Evolutionary conservation across 2,113 vertebrate genomes (phyloP).

Genomic region (Calyptommatus sinebrachiatus): DNA sequence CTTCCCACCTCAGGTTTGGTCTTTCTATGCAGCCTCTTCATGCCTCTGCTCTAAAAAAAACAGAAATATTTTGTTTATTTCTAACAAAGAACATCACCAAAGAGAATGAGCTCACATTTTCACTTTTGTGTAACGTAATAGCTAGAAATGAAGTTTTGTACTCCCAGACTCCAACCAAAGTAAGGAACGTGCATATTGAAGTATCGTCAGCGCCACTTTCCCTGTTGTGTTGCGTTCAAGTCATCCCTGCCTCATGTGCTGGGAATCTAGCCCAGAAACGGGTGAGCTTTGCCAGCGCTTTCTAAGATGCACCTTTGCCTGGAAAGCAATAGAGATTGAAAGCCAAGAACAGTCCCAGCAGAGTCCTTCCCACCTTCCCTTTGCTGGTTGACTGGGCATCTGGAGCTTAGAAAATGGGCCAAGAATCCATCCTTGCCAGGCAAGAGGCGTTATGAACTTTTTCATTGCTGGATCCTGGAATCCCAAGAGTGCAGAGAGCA

Average conservation of each 20-base stretch:
- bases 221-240: conserved; percentile 31
- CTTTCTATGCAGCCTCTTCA: not conserved
- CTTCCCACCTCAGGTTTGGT: not conserved
- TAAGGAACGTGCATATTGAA: conserved; percentile 5
- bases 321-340: not conserved
- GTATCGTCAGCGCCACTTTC: not conserved
- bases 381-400: not conserved
- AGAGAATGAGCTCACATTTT: conserved; percentile 43
- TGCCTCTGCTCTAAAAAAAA: not conserved
- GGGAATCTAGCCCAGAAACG: conserved; percentile 53
- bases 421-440: not conserved
- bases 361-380: accelerated
- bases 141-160: conserved; percentile 25
- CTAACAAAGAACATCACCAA: not conserved
- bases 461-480: not conserved
- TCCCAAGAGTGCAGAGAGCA: not conserved
- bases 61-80: not conserved
- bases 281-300: conserved; percentile 35
- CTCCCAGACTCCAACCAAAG: conserved; percentile 21
- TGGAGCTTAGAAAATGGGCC: not conserved
- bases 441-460: not conserved
- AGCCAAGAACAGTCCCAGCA: not conserved
- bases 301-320: not conserved
- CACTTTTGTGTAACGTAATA: conserved; percentile 30
- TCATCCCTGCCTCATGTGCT: conserved; percentile 41